These are phyloP conservation scores for Clarias magur DNA, from an alignment of 2,113 vertebrate species.

Conservation along the genomic window DNA sequence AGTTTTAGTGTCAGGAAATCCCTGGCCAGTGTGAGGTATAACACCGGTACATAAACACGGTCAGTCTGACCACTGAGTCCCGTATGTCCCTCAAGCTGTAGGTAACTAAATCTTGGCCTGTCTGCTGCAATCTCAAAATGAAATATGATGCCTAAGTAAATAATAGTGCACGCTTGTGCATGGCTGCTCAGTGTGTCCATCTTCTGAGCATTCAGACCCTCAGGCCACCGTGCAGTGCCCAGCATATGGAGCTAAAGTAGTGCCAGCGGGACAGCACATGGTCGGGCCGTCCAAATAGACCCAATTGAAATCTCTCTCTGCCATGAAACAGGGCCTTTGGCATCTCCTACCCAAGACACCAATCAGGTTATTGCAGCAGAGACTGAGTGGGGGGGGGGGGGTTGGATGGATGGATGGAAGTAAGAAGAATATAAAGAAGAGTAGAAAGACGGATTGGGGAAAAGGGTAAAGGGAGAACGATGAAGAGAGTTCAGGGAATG, in stretches of 20 bases:
- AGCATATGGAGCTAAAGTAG: slow-evolving; percentile 69
- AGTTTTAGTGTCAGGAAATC: background rate
- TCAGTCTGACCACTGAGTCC: slow-evolving; percentile 18
- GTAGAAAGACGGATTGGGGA: background rate
- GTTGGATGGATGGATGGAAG: no score
- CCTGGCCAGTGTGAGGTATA: background rate
- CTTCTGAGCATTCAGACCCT: slow-evolving; percentile 19
- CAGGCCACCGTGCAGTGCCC: slow-evolving; percentile 42
- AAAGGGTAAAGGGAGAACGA: background rate
- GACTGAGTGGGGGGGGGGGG: background rate
- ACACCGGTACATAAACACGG: slow-evolving; percentile 15
- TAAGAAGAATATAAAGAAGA: background rate
- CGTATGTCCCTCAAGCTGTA: slow-evolving; percentile 18
- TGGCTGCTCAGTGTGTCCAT: slow-evolving; percentile 15
- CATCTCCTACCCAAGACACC: slow-evolving; percentile 54
- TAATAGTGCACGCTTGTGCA: background rate
- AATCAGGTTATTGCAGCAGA: slow-evolving; percentile 55
- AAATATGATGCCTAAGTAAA: slow-evolving; percentile 24
- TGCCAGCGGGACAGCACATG: slow-evolving; percentile 67
- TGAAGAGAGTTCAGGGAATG: background rate
- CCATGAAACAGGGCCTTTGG: slow-evolving; percentile 59
- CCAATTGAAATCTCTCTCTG: slow-evolving; percentile 64
- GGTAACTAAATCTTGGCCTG: slow-evolving; percentile 21
- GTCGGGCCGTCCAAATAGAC: slow-evolving; percentile 49
- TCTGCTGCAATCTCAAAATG: background rate